phyloP scores from a whole-genome alignment of 1,140 invertebrate genomes.

The Globodera ellingtonae region DNA sequence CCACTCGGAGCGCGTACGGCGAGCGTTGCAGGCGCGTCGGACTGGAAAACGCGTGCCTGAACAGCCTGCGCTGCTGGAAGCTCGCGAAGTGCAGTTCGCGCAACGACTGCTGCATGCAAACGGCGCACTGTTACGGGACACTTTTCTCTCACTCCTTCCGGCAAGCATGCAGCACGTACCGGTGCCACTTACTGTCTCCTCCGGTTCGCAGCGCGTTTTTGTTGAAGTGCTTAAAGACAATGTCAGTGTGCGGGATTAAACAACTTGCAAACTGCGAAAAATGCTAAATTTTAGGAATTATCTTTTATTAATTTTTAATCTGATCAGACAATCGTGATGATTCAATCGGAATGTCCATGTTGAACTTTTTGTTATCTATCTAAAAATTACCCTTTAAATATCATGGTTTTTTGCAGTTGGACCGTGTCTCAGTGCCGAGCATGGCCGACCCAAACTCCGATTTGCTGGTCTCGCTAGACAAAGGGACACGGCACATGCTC shows the following conservation, averaged over 20 bases:
- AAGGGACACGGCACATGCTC: constrained; percentile 38
- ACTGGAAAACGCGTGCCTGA: not conserved
- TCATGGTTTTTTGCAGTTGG: constrained; percentile 23
- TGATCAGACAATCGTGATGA: too few species aligned
- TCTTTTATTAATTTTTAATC: too few species aligned
- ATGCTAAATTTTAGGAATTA: too few species aligned
- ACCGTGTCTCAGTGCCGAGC: constrained; percentile 36
- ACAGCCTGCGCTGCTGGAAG: constrained; percentile 5
- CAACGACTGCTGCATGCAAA: constrained; percentile 11
- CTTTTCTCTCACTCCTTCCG: constrained; percentile 30
- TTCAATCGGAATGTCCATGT: too few species aligned
- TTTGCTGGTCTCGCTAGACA: constrained; percentile 26
- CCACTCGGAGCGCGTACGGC: constrained; percentile 26
- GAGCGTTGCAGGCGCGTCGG: not conserved
- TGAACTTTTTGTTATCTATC: too few species aligned
- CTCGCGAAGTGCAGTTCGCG: constrained; percentile 23
- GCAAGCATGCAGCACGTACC: constrained; percentile 23
- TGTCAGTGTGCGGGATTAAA: not conserved
- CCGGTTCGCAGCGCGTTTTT: constrained; percentile 15
- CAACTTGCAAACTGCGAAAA: too few species aligned
- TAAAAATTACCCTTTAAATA: too few species aligned
- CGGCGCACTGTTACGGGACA: constrained; percentile 12
- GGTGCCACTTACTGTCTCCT: not conserved
- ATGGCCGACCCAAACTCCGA: constrained; percentile 43
- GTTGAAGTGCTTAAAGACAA: constrained; percentile 36